phyloP scores from a whole-genome alignment of 2,113 vertebrate genomes.

The Rhipidura dahli region DNA sequence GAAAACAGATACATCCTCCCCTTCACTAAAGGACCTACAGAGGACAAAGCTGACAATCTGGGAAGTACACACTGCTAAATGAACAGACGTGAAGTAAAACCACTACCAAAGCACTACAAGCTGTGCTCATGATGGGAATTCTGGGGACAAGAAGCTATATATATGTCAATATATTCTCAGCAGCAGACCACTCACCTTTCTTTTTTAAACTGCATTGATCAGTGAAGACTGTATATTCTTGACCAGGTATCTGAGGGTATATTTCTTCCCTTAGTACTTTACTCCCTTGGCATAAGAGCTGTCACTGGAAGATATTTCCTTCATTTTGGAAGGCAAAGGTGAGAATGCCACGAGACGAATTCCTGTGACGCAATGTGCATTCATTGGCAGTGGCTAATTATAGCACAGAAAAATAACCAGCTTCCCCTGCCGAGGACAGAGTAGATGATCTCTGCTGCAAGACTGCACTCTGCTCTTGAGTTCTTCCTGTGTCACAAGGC shows the following conservation, averaged over 20 bases:
- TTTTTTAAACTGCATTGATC: background rate
- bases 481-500: background rate
- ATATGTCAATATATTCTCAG: background rate
- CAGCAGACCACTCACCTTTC: background rate
- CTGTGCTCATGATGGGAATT: background rate
- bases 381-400: constrained; percentile 39
- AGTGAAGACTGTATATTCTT: background rate
- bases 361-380: background rate
- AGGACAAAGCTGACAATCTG: background rate
- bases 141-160: background rate
- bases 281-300: background rate
- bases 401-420: background rate
- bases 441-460: background rate
- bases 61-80: background rate
- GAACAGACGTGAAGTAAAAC: background rate
- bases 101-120: background rate
- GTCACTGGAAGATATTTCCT: background rate
- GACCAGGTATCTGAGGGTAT: background rate
- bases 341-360: background rate
- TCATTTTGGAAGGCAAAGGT: constrained; percentile 27
- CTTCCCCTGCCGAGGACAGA: background rate
- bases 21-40: background rate
- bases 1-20: background rate
- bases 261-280: background rate
- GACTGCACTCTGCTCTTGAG: background rate